A percentile compares a stretch with the other conserved stretches of the same genome.
These are phyloP conservation scores for Pseudomugil gertrudae DNA, from an alignment of 2,797 vertebrate genomes.

Conservation along the genomic window DNA sequence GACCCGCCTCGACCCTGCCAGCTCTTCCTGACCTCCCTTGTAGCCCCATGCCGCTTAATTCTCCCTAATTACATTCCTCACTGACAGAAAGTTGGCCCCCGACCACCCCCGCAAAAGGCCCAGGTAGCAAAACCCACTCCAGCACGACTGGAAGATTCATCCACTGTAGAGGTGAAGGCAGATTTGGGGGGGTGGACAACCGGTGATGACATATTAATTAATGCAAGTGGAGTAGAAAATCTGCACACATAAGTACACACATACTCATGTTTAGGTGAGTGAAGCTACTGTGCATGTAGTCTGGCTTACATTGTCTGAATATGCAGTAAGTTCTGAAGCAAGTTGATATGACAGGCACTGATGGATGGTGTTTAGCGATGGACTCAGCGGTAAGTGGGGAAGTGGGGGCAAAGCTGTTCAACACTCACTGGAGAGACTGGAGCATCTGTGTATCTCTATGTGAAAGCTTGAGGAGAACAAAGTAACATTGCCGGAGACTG, in stretches of 20 bases:
- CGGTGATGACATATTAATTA: constrained; percentile 80
- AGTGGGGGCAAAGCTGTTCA: constrained; percentile 42
- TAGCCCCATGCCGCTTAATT: constrained; percentile 89
- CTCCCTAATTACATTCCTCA: constrained; percentile 95
- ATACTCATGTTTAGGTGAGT: constrained; percentile 28
- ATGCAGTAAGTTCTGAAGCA: constrained; percentile 53
- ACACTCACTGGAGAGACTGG: constrained; percentile 34
- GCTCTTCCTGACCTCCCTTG: constrained; percentile 87
- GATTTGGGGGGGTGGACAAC: constrained; percentile 35
- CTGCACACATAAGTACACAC: constrained; percentile 21
- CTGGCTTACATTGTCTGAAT: constrained; percentile 28
- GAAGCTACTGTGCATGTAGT: constrained; percentile 48
- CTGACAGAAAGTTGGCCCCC: constrained; percentile 93
- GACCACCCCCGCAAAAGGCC: constrained; percentile 68
- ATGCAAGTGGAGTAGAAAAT: constrained; percentile 64
- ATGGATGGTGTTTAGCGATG: constrained; percentile 67
- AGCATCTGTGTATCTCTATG: constrained; percentile 25
- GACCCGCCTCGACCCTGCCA: constrained; percentile 86
- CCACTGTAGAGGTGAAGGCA: constrained; percentile 50
- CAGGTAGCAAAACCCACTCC: constrained; percentile 66
- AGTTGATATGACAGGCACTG: constrained; percentile 68
- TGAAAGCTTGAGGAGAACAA: constrained; percentile 4
- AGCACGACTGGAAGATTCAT: constrained; percentile 54
- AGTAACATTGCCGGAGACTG: neutral
- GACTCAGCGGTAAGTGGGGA: constrained; percentile 61